A percentile compares a stretch with the other conserved stretches of the same genome.
These are phyloP conservation scores for Pseudomyrmex flavicornis DNA, from an alignment of 1,140 invertebrate species.

Conservation along the genomic window DNA sequence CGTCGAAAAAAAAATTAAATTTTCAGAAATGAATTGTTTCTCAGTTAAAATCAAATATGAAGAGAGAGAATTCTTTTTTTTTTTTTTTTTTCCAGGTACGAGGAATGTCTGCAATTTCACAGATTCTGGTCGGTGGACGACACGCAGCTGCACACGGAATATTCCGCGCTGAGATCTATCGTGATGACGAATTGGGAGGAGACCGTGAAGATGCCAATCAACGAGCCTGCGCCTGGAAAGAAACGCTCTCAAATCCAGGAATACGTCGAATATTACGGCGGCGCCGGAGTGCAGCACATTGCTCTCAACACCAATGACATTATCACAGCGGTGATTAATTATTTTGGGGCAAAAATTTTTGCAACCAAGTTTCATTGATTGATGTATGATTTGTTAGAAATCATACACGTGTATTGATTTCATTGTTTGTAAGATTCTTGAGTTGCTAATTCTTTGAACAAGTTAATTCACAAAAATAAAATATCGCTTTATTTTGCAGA, in stretches of 20 bases:
- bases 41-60: not conserved
- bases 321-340: conserved; percentile 91
- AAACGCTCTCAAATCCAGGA: conserved; percentile 99
- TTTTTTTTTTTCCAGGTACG: conserved; percentile 89
- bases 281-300: conserved; percentile 99
- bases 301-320: conserved; percentile 98
- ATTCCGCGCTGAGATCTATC: conserved; percentile 97
- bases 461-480: conserved; percentile 20
- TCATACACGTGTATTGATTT: too few species aligned
- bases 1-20: not conserved
- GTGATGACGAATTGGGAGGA: conserved; percentile 99
- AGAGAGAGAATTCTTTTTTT: conserved; percentile 20
- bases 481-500: conserved; percentile 85
- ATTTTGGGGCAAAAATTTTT: not conserved
- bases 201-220: conserved; percentile 99
- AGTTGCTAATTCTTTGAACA: not conserved
- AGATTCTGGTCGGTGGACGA: conserved; percentile 99
- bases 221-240: conserved; percentile 98
- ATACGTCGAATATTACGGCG: conserved; percentile 99
- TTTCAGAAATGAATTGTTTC: not conserved
- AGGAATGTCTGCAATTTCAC: conserved; percentile 96
- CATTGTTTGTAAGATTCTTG: too few species aligned
- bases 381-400: too few species aligned
- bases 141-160: conserved; percentile 97
- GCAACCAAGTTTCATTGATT: not conserved